Evolutionary conservation across 1,140 invertebrate genomes (phyloP), one percentile per base, ranked within the genome.

Genomic region (Cotesia vestalis): DNA sequence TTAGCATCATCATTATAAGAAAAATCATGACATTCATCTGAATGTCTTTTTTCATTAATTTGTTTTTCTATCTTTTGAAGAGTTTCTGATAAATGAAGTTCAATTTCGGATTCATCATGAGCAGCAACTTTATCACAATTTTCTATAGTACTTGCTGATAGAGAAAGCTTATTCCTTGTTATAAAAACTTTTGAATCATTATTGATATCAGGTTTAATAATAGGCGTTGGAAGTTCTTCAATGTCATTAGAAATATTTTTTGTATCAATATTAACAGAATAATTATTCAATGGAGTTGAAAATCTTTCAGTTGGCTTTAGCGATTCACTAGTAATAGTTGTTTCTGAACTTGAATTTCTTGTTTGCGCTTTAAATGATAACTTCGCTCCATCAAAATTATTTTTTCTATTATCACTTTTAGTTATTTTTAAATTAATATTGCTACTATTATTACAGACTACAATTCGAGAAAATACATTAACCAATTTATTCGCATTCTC

Each of bases 201-300:
- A 14, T 34, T 55, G 12, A 67, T 6, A 38, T 67, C 66, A 36
- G 4, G 4, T 53, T 55, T 40, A 2, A 4, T 4, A n/a, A 52
- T 27, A 12, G 66, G 6, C 3, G 53, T 35, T 12, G 34, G 36
- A 53, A 12, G 11, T 4, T 52, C 40, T 55, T 67, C 51, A 8
- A 17, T 4, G 17, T 66, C 66, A 27, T 20, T 11, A 20, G 6
- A 40, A 35, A 3, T 55, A 67, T 35, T 53, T 14, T 67, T 67
- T 55, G n/a, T 12, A 20, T 67, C 51, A 51, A 55, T 11, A 34
- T 63, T 61, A 27, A 9, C 34, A 67, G 34, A 6, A 4, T 6
- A 60, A 64, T 73, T 69, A 34, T 69, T 71, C 36, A 75, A 51
- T 4, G 72, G 75, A 3, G 75, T 76, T 11, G 75, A 76, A 69